Percentiles rank a stretch among this genome's conserved stretches.
Conservation (phyloP, 2,113 vertebrate species). For the Xyliphius kryptos region DNA sequence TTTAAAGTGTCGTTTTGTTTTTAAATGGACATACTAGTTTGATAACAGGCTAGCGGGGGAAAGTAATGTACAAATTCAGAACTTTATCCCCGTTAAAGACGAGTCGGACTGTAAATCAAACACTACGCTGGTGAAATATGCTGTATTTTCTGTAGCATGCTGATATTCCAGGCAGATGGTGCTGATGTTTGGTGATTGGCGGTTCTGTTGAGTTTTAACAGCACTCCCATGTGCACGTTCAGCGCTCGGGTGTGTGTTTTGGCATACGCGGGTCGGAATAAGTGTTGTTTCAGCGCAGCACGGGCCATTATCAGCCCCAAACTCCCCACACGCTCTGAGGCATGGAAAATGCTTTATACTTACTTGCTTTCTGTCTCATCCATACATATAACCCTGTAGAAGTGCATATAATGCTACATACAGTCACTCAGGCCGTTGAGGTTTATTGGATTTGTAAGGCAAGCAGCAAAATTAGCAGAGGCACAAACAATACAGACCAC, state of each 20-base stretch:
- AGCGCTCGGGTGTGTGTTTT: neutral
- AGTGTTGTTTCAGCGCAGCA: constrained; percentile 34
- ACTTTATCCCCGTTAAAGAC: too few relatives aligned
- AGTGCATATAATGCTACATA: too few relatives aligned
- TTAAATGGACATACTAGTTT: too few relatives aligned
- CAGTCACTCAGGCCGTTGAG: too few relatives aligned
- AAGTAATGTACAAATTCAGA: too few relatives aligned
- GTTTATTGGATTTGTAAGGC: too few relatives aligned
- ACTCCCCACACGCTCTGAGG: constrained; percentile 19
- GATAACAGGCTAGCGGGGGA: too few relatives aligned
- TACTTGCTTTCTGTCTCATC: neutral
- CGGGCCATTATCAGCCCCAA: constrained; percentile 12
- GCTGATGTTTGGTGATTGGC: neutral
- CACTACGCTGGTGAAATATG: neutral
- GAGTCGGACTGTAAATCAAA: neutral
- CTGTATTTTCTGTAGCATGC: neutral
- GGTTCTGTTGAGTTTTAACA: neutral
- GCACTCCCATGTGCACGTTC: neutral
- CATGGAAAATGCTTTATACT: constrained; percentile 27
- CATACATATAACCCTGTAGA: constrained; percentile 1
- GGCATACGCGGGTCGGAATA: constrained; percentile 42
- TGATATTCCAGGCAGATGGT: neutral
- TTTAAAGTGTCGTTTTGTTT: too few relatives aligned
- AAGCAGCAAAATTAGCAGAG: too few relatives aligned
- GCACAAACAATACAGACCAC: too few relatives aligned